Evolutionary conservation across 2,113 vertebrate species (phyloP).

Genomic region (western clawed frog (Xenopus tropicalis)): DNA sequence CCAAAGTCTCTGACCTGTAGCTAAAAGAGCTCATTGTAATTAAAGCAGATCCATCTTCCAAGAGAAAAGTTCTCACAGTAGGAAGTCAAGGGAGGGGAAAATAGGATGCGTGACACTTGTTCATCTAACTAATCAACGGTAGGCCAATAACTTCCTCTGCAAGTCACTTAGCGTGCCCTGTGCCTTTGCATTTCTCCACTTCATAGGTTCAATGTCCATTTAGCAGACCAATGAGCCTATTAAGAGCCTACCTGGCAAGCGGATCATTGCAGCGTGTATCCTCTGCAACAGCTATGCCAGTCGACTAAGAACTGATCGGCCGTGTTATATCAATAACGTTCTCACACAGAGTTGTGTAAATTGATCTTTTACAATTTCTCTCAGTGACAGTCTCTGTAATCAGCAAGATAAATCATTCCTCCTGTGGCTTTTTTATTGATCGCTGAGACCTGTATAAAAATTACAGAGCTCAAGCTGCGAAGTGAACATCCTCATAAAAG

Average conservation of each 20-base stretch:
- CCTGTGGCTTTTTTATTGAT: conserved; percentile 84
- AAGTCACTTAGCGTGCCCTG: conserved; percentile 45
- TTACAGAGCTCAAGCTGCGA: conserved; percentile 70
- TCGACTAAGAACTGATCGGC: conserved; percentile 72
- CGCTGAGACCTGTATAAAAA: conserved; percentile 78
- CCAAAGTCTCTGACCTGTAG: conserved; percentile 73
- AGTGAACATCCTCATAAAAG: conserved; percentile 74
- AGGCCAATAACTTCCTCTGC: conserved; percentile 59
- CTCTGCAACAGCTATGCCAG: conserved; percentile 49
- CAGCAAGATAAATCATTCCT: conserved; percentile 87
- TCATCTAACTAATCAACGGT: conserved; percentile 59
- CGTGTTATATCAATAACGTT: conserved; percentile 82
- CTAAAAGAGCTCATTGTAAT: conserved; percentile 78
- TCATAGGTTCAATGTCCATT: conserved; percentile 66
- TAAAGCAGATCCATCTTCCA: conserved; percentile 66
- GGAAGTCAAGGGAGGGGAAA: conserved; percentile 44
- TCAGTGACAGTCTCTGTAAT: conserved; percentile 82
- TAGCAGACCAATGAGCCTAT: conserved; percentile 65
- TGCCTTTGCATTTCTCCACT: conserved; percentile 45
- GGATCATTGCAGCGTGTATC: conserved; percentile 50
- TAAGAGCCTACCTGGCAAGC: conserved; percentile 63
- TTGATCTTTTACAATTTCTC: conserved; percentile 94
- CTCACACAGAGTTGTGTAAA: conserved; percentile 86
- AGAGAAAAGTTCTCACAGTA: conserved; percentile 74
- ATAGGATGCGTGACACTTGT: conserved; percentile 55